Evolutionary conservation across 2,797 vertebrate species (phyloP).

Genomic region (Nannoperca obscura): DNA sequence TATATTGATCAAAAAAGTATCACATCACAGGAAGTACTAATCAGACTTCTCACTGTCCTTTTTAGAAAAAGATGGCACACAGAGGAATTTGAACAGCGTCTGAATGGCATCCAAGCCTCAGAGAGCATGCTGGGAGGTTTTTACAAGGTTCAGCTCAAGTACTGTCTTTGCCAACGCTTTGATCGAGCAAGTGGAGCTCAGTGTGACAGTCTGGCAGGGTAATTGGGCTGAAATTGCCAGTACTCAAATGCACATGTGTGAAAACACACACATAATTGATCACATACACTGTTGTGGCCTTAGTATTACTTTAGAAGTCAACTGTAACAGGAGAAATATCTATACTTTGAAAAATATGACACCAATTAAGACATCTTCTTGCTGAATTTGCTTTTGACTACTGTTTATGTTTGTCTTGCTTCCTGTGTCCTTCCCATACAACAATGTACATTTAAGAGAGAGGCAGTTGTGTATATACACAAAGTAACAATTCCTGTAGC

Average conservation of each 20-base stretch:
- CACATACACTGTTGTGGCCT: conserved; percentile 1
- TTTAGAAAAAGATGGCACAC: conserved; percentile 39
- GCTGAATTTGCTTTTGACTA: neutral
- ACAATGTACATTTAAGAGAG: neutral
- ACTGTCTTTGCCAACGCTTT: conserved; percentile 67
- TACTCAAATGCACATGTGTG: conserved; percentile 46
- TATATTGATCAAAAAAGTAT: conserved; percentile 36
- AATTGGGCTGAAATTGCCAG: conserved; percentile 67
- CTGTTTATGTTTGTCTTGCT: neutral
- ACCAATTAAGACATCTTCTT: neutral
- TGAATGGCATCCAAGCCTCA: conserved; percentile 63
- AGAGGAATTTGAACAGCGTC: conserved; percentile 34
- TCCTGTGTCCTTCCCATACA: neutral
- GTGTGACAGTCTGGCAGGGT: conserved; percentile 75
- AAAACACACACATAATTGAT: conserved; percentile 35
- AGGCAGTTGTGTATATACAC: neutral
- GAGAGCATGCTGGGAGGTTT: conserved; percentile 67
- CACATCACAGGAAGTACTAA: conserved; percentile 34
- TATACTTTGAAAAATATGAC: neutral
- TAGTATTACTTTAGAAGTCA: conserved; percentile 6
- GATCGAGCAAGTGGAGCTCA: conserved; percentile 74
- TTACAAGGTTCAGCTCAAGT: conserved; percentile 71
- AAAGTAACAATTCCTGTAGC: conserved; percentile 10
- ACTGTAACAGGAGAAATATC: neutral
- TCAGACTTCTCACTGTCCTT: conserved; percentile 49